These are phyloP conservation scores for Listrodromus nycthemerus DNA, from an alignment of 2,888 invertebrate species.

Conservation along the genomic window DNA sequence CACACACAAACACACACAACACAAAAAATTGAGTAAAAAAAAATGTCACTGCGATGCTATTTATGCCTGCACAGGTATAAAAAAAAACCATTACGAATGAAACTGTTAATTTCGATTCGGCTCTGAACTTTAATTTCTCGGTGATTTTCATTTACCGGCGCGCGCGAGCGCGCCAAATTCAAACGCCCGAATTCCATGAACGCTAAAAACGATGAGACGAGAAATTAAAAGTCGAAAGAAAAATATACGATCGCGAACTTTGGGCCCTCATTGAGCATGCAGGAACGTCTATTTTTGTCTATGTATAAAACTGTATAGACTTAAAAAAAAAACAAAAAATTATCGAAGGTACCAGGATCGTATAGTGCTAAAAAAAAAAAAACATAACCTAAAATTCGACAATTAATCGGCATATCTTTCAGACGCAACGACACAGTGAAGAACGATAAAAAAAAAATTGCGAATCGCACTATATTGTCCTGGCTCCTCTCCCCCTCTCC, in stretches of 20 bases:
- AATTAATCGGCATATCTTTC: background rate
- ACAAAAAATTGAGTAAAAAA: slow-evolving; percentile 22
- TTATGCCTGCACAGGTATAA: slow-evolving; percentile 74
- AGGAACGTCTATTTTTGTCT: slow-evolving; percentile 53
- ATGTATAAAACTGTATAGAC: slow-evolving; percentile 51
- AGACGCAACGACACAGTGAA: background rate
- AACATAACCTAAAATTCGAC: background rate
- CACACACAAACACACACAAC: slow-evolving; percentile 68
- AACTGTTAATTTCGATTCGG: slow-evolving; percentile 71
- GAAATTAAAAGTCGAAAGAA: background rate
- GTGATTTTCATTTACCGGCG: background rate
- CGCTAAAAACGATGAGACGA: background rate
- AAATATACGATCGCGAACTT: background rate
- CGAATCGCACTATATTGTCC: slow-evolving; percentile 35
- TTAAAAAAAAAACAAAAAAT: slow-evolving; percentile 1
- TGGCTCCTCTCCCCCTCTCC: slow-evolving; percentile 19
- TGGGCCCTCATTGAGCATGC: slow-evolving; percentile 20
- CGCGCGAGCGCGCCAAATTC: background rate
- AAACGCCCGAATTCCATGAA: slow-evolving; percentile 1
- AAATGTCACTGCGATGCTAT: slow-evolving; percentile 69
- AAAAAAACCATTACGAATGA: slow-evolving; percentile 70
- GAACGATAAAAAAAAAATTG: background rate
- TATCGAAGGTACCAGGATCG: slow-evolving; percentile 42
- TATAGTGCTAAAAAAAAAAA: slow-evolving; percentile 24
- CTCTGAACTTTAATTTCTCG: background rate